Evolutionary conservation across 1,140 invertebrate species (phyloP).

Genomic region (Homarus americanus): DNA sequence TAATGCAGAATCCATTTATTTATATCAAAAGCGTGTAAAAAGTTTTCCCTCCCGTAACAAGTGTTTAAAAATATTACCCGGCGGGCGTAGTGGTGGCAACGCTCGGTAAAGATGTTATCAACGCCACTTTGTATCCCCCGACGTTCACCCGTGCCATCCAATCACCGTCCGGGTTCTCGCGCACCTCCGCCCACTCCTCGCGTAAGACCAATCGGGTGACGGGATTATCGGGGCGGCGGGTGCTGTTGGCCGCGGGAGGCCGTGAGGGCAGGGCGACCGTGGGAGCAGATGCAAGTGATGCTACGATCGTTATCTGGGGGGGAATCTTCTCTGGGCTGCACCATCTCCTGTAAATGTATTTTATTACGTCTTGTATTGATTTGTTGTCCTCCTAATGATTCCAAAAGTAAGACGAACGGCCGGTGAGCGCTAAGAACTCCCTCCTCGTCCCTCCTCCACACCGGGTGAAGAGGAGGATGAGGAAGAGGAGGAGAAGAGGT

Average conservation of each 20-base stretch:
- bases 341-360: conserved; percentile 59
- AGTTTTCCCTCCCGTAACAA: conserved; percentile 34
- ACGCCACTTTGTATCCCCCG: conserved; percentile 51
- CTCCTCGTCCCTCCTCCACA: not conserved
- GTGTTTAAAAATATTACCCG: conserved; percentile 58
- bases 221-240: not conserved
- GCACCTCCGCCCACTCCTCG: conserved; percentile 24
- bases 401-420: conserved; percentile 61
- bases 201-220: not conserved
- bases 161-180: conserved; percentile 8
- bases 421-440: conserved; percentile 59
- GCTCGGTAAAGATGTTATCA: conserved; percentile 50
- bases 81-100: conserved; percentile 18
- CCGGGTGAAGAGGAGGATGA: too few species aligned
- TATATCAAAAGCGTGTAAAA: conserved; percentile 62
- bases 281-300: conserved; percentile 58
- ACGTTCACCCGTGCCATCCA: not conserved
- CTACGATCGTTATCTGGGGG: conserved; percentile 53
- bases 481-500: too few species aligned
- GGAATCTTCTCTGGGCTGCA: conserved; percentile 20
- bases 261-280: conserved; percentile 35
- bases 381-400: conserved; percentile 66
- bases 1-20: conserved; percentile 67
- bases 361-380: conserved; percentile 64
- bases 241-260: not conserved